phyloP scores from a whole-genome alignment of 2,113 vertebrate genomes.

The Chroicocephalus ridibundus region DNA sequence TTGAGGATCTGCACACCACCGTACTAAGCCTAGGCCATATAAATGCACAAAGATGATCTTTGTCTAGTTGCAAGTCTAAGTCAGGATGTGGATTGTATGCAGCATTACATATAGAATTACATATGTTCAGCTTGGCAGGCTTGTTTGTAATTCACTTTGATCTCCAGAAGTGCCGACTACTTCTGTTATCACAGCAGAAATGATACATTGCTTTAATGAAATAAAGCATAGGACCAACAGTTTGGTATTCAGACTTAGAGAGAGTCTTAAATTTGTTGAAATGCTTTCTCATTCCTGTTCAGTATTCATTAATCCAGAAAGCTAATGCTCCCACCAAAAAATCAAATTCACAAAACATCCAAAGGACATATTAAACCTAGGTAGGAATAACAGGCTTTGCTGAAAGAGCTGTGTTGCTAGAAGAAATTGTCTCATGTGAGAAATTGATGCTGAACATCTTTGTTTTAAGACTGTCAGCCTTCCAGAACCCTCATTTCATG shows the following conservation, averaged over 20 bases:
- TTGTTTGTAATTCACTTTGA: constrained; percentile 29
- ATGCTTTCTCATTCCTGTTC: neutral
- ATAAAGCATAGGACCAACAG: neutral
- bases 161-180: constrained; percentile 18
- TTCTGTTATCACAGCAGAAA: constrained; percentile 44
- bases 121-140: constrained; percentile 2
- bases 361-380: neutral
- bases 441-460: neutral
- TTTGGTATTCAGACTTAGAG: neutral
- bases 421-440: neutral
- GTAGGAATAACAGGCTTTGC: neutral
- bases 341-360: neutral
- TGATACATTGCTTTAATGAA: constrained; percentile 41
- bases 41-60: constrained; percentile 44
- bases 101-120: constrained; percentile 46
- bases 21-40: neutral
- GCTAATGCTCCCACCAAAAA: neutral
- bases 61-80: neutral
- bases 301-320: neutral
- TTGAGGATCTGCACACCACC: neutral
- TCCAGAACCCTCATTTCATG: neutral
- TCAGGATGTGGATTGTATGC: constrained; percentile 1
- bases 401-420: neutral
- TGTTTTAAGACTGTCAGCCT: neutral
- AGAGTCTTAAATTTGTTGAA: neutral